A percentile compares a stretch with the other conserved stretches of the same genome.
Evolutionary conservation across 2,888 invertebrate genomes (phyloP).

Genomic region (Tryphoninae sp.): DNA sequence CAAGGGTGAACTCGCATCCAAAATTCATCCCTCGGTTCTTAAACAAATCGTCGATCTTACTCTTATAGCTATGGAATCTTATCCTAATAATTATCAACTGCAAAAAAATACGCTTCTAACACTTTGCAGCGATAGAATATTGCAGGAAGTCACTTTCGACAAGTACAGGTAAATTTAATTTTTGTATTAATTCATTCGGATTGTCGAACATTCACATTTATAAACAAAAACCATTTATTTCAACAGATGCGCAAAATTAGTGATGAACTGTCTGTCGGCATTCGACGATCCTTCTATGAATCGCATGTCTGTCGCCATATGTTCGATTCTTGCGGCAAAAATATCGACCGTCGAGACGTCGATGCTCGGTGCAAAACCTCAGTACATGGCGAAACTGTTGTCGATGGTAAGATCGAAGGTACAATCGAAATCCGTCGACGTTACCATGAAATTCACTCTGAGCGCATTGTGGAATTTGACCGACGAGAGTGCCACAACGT

Average conservation of each 20-base stretch:
- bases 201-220: too few species aligned
- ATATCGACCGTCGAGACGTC: conserved; percentile 87
- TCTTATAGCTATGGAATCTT: conserved; percentile 86
- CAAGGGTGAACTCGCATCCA: conserved; percentile 85
- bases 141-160: conserved; percentile 88
- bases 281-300: conserved; percentile 88
- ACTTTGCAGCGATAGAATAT: conserved; percentile 88
- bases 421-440: conserved; percentile 83
- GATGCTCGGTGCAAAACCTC: conserved; percentile 85
- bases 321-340: conserved; percentile 86
- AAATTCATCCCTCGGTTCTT: conserved; percentile 85
- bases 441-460: conserved; percentile 89
- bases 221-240: too few species aligned
- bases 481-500: conserved; percentile 89
- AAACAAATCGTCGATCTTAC: conserved; percentile 85
- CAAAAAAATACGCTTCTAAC: conserved; percentile 89
- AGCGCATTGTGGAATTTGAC: conserved; percentile 91
- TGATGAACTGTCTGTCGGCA: conserved; percentile 87
- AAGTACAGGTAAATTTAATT: conserved; percentile 80
- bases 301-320: conserved; percentile 91
- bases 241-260: conserved; percentile 86
- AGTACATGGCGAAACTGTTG: conserved; percentile 87
- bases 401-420: conserved; percentile 85
- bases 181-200: too few species aligned
- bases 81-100: conserved; percentile 86